Evolutionary conservation across 2,113 vertebrate genomes (phyloP).

Genomic region (Corythornis vintsioides): DNA sequence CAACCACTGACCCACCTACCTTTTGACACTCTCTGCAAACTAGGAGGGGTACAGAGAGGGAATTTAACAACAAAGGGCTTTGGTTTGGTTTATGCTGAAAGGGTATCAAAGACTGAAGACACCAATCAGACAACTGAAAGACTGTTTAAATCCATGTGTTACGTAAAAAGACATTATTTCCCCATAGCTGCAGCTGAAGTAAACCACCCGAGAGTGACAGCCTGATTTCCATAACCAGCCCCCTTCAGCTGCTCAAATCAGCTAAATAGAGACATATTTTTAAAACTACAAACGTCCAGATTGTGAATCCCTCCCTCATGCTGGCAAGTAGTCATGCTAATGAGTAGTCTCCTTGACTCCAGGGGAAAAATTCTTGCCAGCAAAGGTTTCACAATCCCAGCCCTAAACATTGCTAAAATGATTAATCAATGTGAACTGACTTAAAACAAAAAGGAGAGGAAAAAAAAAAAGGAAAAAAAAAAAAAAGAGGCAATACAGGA

Average conservation of each 20-base stretch:
- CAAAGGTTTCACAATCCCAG: constrained; percentile 51
- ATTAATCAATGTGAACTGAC: constrained; percentile 31
- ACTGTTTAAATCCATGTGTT: neutral
- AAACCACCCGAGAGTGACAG: constrained; percentile 27
- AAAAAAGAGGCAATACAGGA: neutral
- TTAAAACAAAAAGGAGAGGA: neutral
- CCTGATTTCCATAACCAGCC: constrained; percentile 54
- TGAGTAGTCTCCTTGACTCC: constrained; percentile 61
- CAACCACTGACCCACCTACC: neutral
- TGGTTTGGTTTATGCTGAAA: neutral
- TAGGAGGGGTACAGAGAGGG: neutral
- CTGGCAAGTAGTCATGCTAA: constrained; percentile 64
- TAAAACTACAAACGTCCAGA: constrained; percentile 57
- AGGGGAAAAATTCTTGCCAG: constrained; percentile 53
- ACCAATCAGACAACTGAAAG: neutral
- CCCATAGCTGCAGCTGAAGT: neutral
- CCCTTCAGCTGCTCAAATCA: constrained; percentile 53
- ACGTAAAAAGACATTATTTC: neutral
- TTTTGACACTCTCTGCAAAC: neutral
- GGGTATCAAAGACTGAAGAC: neutral
- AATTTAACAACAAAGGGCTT: neutral
- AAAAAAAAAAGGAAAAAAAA: neutral
- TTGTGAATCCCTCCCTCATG: constrained; percentile 51
- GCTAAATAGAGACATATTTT: constrained; percentile 66
- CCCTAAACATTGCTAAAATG: constrained; percentile 37